Evolutionary conservation across 2,797 vertebrate genomes (phyloP), one percentile per base, ranked within the genome.

Genomic region (Thamnophis elegans): DNA sequence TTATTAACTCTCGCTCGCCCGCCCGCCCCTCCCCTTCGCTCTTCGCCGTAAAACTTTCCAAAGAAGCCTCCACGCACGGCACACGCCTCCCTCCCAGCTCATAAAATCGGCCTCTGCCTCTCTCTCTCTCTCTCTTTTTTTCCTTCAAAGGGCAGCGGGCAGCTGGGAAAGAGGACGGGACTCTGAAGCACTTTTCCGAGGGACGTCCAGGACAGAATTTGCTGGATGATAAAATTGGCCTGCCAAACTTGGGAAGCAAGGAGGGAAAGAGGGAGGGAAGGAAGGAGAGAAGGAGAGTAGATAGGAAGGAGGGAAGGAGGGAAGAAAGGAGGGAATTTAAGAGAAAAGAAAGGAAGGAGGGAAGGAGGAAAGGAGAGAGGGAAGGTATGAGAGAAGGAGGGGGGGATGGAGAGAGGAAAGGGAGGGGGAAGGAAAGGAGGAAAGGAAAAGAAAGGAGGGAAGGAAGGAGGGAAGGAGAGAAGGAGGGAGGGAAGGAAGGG

Each of bases 1-100:
- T 96, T 97, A 97, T 47, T 42, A 97, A 97, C 97, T 96, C 97
- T 96, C 95, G 97, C 94, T 93, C 94, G 93, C 94, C 91, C 96
- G 97, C 97, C 97, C 96, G 47, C 94, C 92, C 96, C 97, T 97
- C 97, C 95, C 51, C 1, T 82, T 28, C 32, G 89, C 59, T 20
- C 85, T 36, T 51, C 5, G 54, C 85, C 92, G 28, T 12, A 18
- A 53, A 42, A 53, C 16, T 73, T 90, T 25, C 28, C 60, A 42
- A 62, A 92, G 92, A 51, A 51, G 58, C 55, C 20, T 11, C 55
- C 25, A 4, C 42, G n/a, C 13, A 11, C 16, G 32, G 22, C 58
- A 16, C 88, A 47, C 58, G 55, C 87, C 36, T 26, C 32, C 36
- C 58, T 47, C 18, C 73, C 73, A 4, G 73, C 73, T 82, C 73